phyloP scores from a whole-genome alignment of 64 coral and sea anemone species.

The Montipora cactus region DNA sequence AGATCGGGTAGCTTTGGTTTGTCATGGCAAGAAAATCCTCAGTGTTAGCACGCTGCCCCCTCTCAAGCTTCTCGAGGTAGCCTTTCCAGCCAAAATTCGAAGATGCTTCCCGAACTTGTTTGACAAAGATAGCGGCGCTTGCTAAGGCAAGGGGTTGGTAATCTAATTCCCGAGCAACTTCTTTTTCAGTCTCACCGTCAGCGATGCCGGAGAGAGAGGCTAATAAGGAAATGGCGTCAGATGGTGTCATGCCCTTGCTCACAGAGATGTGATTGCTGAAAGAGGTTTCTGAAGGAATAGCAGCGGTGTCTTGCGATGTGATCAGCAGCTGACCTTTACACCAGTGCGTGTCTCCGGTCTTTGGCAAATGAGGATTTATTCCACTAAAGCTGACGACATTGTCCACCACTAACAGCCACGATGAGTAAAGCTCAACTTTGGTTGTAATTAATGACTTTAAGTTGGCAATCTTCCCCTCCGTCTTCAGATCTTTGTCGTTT shows the following conservation, averaged over 20 bases:
- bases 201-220: not conserved
- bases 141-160: too few relatives aligned
- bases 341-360: slow-evolving; percentile 24
- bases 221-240: slow-evolving; percentile 22
- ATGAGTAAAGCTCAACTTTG: slow-evolving; percentile 31
- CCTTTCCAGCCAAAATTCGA: too few relatives aligned
- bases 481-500: slow-evolving; percentile 8
- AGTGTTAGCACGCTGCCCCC: too few relatives aligned
- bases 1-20: too few relatives aligned
- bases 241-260: slow-evolving; percentile 32
- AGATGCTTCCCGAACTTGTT: too few relatives aligned
- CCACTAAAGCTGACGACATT: slow-evolving; percentile 34
- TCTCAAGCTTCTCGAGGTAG: too few relatives aligned
- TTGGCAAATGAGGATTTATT: slow-evolving; percentile 13
- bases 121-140: too few relatives aligned
- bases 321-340: slow-evolving; percentile 67
- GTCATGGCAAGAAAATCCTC: too few relatives aligned
- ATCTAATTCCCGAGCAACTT: too few relatives aligned
- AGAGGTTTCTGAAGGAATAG: slow-evolving; percentile 16
- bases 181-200: too few relatives aligned
- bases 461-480: slow-evolving; percentile 33
- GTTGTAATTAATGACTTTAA: slow-evolving; percentile 13
- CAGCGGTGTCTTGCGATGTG: slow-evolving; percentile 57
- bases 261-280: slow-evolving; percentile 10
- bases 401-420: slow-evolving; percentile 68